These are phyloP conservation scores for Phaethon lepturus DNA, from an alignment of 2,113 vertebrate species.

Conservation along the genomic window DNA sequence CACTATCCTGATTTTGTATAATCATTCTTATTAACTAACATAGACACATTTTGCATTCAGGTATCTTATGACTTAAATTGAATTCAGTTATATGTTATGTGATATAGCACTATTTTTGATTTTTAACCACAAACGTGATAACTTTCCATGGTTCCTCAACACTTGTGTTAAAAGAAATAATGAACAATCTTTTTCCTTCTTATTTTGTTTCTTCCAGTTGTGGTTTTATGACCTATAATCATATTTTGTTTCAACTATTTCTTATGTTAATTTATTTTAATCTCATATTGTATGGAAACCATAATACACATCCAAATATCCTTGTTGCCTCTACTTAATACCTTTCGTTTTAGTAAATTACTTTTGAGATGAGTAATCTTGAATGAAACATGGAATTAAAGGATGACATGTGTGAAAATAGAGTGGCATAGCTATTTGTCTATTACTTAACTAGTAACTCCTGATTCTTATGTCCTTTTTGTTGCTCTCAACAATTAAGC, in stretches of 20 bases:
- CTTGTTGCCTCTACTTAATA: not conserved
- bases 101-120: not conserved
- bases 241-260: not conserved
- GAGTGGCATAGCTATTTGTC: not conserved
- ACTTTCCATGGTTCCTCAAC: not conserved
- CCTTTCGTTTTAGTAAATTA: not conserved
- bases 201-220: not conserved
- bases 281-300: not conserved
- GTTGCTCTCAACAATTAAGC: not conserved
- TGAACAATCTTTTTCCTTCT: not conserved
- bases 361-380: not conserved
- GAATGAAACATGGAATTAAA: not conserved
- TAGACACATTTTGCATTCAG: not conserved
- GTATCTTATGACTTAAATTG: not conserved
- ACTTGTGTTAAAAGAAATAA: not conserved
- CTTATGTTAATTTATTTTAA: not conserved
- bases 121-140: not conserved
- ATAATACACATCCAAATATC: not conserved
- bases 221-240: not conserved
- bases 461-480: fast-evolving
- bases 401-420: not conserved
- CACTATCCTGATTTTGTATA: not conserved
- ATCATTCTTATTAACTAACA: not conserved
- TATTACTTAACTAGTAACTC: not conserved
- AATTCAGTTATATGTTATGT: not conserved